Evolutionary conservation across 2,113 vertebrate genomes (phyloP).

Genomic region (Chaetodon trifascialis): DNA sequence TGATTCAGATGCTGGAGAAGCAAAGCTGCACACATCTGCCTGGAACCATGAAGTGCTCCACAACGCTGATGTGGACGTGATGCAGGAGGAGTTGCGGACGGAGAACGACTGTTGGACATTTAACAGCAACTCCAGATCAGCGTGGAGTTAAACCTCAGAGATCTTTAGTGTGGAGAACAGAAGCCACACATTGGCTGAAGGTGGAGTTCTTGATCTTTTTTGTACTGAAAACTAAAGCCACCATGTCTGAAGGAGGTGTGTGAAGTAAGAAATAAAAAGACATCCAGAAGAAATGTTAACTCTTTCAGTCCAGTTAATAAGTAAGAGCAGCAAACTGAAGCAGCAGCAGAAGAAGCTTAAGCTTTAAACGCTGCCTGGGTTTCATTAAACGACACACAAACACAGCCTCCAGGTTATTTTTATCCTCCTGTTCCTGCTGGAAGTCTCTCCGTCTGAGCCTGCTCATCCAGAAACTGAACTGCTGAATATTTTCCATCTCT

Average conservation of each 20-base stretch:
- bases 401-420: slow-evolving; percentile 44
- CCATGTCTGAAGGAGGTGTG: not conserved
- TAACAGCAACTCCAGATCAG: not conserved
- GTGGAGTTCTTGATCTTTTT: not conserved
- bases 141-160: not conserved
- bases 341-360: slow-evolving; percentile 2
- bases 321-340: not conserved
- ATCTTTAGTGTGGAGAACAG: not conserved
- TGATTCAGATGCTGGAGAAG: too few relatives aligned
- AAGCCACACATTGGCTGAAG: not conserved
- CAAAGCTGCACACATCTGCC: too few relatives aligned
- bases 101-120: not conserved
- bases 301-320: not conserved
- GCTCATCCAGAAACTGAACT: slow-evolving; percentile 85
- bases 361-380: slow-evolving; percentile 3
- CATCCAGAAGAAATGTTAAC: not conserved
- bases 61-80: too few relatives aligned
- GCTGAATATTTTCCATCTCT: slow-evolving; percentile 69
- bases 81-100: not conserved
- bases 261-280: not conserved
- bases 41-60: not conserved
- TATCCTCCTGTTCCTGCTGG: slow-evolving; percentile 46
- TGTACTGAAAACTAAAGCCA: slow-evolving; percentile 1
- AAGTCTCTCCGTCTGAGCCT: slow-evolving; percentile 87
- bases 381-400: slow-evolving; percentile 25